These are phyloP conservation scores for Chauna torquata DNA, from an alignment of 2,113 vertebrate species.

Conservation along the genomic window DNA sequence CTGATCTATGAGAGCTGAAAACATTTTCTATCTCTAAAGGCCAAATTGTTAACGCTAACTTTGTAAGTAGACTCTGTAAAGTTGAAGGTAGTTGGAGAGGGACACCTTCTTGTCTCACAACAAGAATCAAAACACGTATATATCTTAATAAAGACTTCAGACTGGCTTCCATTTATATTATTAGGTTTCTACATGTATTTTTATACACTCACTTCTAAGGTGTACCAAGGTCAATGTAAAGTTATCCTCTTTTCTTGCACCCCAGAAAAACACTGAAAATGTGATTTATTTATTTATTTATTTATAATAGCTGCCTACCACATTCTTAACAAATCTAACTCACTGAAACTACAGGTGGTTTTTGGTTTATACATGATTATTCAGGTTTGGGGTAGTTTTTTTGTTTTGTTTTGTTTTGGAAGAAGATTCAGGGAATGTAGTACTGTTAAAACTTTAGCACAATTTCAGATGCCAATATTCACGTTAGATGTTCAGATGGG, in stretches of 20 bases:
- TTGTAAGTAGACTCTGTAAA: not conserved
- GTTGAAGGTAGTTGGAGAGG: rapidly evolving
- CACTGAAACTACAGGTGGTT: not conserved
- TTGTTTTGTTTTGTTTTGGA: not conserved
- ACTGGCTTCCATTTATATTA: not conserved
- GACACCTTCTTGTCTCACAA: not conserved
- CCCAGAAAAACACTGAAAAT: not conserved
- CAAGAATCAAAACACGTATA: not conserved
- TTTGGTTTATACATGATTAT: not conserved
- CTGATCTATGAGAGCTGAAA: not conserved
- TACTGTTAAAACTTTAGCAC: not conserved
- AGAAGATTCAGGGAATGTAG: not conserved
- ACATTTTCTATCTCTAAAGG: not conserved
- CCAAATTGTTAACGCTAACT: not conserved
- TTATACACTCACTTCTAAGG: not conserved
- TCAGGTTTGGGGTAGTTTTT: not conserved
- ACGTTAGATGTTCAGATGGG: not conserved
- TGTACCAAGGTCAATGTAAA: not conserved
- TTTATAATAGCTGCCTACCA: not conserved
- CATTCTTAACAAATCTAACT: not conserved
- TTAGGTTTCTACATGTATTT: not conserved
- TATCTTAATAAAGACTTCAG: not conserved
- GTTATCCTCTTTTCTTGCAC: not conserved
- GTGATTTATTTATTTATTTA: not conserved
- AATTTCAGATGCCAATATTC: not conserved